Evolutionary conservation across 37 sponge, comb jelly and placozoan genomes (phyloP).

Genomic region (Beroe ovata): DNA sequence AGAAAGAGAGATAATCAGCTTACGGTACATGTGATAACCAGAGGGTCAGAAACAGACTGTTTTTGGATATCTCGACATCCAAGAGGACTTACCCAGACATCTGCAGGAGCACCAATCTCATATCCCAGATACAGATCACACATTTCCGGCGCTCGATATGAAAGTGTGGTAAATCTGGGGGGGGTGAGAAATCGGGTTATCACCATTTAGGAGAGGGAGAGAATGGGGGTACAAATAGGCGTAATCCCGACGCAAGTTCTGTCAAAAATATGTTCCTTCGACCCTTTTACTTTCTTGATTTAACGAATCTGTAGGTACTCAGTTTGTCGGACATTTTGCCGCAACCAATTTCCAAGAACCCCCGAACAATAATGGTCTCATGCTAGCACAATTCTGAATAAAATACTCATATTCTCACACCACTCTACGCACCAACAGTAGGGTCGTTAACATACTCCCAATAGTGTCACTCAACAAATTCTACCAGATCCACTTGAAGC

Average conservation of each 20-base stretch:
- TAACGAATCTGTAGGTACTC: no score
- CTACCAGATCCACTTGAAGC: no score
- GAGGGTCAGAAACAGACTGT: background rate
- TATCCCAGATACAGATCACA: conserved; percentile 84
- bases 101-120: conserved; percentile 81
- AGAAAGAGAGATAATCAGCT: background rate
- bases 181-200: background rate
- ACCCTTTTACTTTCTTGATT: background rate
- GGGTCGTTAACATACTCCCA: no score
- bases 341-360: no score
- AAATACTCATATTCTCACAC: no score
- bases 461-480: no score
- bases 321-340: no score
- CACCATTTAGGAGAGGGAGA: background rate
- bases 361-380: no score
- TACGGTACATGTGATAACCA: background rate
- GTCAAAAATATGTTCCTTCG: background rate
- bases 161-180: conserved; percentile 82
- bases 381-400: no score
- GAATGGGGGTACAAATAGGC: background rate
- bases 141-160: conserved; percentile 96
- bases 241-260: background rate
- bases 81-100: conserved; percentile 95
- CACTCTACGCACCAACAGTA: no score
- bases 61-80: no score